Base-by-base conservation (phyloP, 2,888 invertebrate genomes). In the Sesia bembeciformis region DNA sequence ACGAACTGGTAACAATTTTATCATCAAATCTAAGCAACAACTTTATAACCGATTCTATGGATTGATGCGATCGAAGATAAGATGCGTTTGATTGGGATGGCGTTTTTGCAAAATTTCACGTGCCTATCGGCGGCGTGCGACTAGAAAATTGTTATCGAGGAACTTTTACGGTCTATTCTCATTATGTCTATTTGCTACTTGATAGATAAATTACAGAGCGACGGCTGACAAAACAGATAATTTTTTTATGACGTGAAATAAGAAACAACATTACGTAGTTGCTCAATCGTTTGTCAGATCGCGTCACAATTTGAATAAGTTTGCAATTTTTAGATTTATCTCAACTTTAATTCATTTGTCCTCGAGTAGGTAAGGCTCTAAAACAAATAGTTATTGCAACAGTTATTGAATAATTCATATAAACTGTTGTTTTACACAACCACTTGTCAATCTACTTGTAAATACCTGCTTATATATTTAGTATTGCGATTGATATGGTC, bases 61-160 rank as follows among this genome's bases (percentile, higher is more conserved):
- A 23, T 23, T 23, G 23, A 23, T 23, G 23, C 23, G 23, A 23
- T 23, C 23, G 23, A n/a, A 43, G 8, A 8, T 43, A 43, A 43
- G n/a, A 43, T n/a, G 43, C 43, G 4, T 43, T 43, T 43, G 4
- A 43, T 43, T 3, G 43, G n/a, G 5, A 43, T 43, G 3, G 43
- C 4, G 43, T 43, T 43, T 43, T 43, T 43, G 8, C 43, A 8
- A 43, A 43, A 43, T 56, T 62, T 67, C 59, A 66, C 68, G 67
- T 70, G 70, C 63, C 62, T 55, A 62, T 58, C 60, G 8, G 4
- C 62, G 61, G 5, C 59, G 62, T 64, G 66, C 56, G 64, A 68
- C 59, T 61, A 62, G 64, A 68, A 68, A 64, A 65, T 61, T 40
- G 52, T 59, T 56, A 58, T 61, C 60, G 60, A 60, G 54, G 61